Conservation (phyloP, 2,113 vertebrate species). For the Glaucomys volans region DNA sequence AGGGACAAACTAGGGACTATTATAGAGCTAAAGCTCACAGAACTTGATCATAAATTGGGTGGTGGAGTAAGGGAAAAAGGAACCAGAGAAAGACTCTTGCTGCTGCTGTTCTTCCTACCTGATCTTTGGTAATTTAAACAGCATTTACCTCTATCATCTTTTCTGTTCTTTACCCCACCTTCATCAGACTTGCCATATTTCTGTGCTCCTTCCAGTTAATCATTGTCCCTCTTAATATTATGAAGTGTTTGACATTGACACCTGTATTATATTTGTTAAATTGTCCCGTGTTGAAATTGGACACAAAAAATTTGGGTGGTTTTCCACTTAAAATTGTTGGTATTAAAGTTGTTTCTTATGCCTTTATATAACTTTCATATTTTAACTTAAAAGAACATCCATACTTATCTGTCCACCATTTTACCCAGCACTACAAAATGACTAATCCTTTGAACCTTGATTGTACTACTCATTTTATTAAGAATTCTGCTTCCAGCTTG, state of each 20-base stretch:
- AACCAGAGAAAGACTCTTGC: neutral
- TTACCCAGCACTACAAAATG: conserved; percentile 7
- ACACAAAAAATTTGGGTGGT: neutral
- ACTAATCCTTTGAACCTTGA: conserved; percentile 35
- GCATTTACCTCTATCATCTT: neutral
- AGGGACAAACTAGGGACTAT: neutral
- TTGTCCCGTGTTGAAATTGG: neutral
- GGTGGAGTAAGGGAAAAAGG: neutral
- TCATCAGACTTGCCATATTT: neutral
- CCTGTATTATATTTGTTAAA: neutral
- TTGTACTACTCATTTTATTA: conserved; percentile 46
- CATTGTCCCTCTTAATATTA: conserved; percentile 32
- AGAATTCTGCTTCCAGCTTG: conserved; percentile 43
- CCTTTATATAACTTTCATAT: neutral
- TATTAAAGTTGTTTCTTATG: conserved; percentile 13
- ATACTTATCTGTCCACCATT: conserved; percentile 15
- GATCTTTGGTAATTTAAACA: conserved; percentile 38
- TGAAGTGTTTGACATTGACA: neutral
- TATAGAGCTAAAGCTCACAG: neutral
- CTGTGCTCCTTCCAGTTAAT: neutral
- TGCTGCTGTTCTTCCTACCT: neutral
- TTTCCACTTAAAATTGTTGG: neutral
- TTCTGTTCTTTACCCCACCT: neutral
- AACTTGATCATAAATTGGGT: neutral
- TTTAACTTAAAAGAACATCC: neutral